Conservation (phyloP, 2,797 vertebrate species). For the Chelidonichthys spinosus region DNA sequence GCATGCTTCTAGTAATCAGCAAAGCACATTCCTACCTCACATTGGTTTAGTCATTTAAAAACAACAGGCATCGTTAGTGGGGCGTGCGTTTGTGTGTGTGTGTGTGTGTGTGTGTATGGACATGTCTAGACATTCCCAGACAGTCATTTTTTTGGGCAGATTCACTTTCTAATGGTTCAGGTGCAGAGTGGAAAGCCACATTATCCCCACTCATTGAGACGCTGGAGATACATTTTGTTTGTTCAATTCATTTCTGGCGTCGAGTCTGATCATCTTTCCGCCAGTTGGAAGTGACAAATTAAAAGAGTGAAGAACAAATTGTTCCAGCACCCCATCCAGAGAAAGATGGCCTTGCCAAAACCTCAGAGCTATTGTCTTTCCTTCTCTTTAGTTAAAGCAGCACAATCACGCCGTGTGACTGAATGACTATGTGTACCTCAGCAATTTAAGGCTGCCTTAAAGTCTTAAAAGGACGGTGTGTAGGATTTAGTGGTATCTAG, state of each 20-base stretch:
- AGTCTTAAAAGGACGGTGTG: background rate
- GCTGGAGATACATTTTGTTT: constrained; percentile 16
- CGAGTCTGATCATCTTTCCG: constrained; percentile 10
- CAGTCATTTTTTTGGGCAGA: constrained; percentile 26
- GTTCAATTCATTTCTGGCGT: constrained; percentile 27
- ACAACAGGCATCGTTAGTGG: constrained; percentile 4
- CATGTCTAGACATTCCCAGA: constrained; percentile 70
- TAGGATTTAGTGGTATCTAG: background rate
- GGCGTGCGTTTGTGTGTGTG: constrained; percentile 19
- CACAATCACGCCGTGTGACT: background rate
- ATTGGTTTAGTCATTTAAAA: constrained; percentile 10
- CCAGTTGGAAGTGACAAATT: constrained; percentile 23
- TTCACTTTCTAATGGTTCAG: constrained; percentile 32
- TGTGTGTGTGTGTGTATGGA: constrained; percentile 16
- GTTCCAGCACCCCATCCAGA: background rate
- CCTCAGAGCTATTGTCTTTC: background rate
- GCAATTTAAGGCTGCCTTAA: background rate
- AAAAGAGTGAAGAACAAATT: constrained; percentile 7
- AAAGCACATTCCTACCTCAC: background rate
- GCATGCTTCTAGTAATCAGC: constrained; percentile 9
- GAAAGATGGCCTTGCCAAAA: background rate
- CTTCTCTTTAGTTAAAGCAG: background rate
- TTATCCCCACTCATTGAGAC: constrained; percentile 12
- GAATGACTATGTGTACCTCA: background rate
- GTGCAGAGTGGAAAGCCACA: constrained; percentile 21